Percentiles rank a stretch among this genome's conserved stretches.
Conservation (phyloP, 2,888 invertebrate species). For the Pimpla rufipes region DNA sequence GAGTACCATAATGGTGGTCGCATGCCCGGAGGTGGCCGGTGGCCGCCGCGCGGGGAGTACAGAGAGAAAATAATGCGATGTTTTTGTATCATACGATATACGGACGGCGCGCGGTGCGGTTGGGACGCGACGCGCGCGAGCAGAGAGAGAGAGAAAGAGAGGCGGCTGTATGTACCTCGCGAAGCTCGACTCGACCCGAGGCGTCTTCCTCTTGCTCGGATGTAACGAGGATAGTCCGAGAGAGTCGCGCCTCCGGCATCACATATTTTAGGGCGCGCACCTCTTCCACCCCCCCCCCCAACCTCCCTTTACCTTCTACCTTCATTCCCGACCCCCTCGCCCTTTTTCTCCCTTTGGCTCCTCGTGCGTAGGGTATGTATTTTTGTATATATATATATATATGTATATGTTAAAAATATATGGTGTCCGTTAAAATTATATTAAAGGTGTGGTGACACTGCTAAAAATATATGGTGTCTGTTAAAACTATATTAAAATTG, state of each 20-base stretch:
- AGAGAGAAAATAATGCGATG: constrained; percentile 83
- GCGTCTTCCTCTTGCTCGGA: constrained; percentile 74
- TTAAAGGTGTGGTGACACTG: too few relatives aligned
- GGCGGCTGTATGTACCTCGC: constrained; percentile 55
- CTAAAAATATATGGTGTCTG: too few relatives aligned
- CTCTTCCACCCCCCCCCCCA: too few relatives aligned
- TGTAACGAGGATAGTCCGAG: constrained; percentile 84
- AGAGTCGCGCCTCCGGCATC: constrained; percentile 80
- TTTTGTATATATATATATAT: too few relatives aligned
- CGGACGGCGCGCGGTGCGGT: constrained; percentile 74
- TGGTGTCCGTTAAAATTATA: too few relatives aligned
- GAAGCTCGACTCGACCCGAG: constrained; percentile 54
- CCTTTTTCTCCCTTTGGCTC: too few relatives aligned
- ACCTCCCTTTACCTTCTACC: too few relatives aligned
- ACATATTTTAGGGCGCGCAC: constrained; percentile 83
- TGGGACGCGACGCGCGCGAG: constrained; percentile 70
- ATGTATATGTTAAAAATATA: too few relatives aligned
- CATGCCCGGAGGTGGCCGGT: constrained; percentile 64
- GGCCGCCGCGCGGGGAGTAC: constrained; percentile 50
- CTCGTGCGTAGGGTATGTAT: too few relatives aligned
- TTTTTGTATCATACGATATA: constrained; percentile 84
- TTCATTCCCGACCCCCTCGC: too few relatives aligned
- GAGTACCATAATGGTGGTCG: constrained; percentile 83
- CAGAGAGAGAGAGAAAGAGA: too few relatives aligned
- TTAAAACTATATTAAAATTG: too few relatives aligned